These are phyloP conservation scores for Porites rus DNA, from an alignment of 92 coral and sea anemone genomes.

Conservation along the genomic window DNA sequence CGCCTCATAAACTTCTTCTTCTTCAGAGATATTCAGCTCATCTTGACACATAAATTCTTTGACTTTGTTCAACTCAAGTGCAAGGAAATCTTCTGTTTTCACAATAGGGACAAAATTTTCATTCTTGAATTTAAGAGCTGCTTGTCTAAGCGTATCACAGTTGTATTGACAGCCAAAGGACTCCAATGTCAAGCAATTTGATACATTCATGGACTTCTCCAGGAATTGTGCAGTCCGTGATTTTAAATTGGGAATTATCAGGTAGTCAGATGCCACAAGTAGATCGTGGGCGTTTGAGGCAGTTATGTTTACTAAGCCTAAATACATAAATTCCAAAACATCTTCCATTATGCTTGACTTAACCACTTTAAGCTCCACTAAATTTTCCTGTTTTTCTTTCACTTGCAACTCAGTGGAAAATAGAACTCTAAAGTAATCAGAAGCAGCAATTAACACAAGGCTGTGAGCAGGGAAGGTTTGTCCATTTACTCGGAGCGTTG, in stretches of 20 bases:
- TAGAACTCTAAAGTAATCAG: slow-evolving; percentile 73
- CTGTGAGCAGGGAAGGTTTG: slow-evolving; percentile 73
- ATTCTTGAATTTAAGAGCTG: background rate
- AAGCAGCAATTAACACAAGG: slow-evolving; percentile 65
- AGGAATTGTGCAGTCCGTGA: background rate
- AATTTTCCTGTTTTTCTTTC: slow-evolving; percentile 43
- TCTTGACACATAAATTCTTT: slow-evolving; percentile 82
- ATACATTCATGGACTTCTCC: background rate
- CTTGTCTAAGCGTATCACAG: slow-evolving; percentile 14
- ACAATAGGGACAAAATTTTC: slow-evolving; percentile 19
- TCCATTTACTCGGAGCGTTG: slow-evolving; percentile 68
- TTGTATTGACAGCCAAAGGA: slow-evolving; percentile 25
- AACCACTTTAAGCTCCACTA: slow-evolving; percentile 53
- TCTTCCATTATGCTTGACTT: slow-evolving; percentile 49
- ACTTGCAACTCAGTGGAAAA: slow-evolving; percentile 58
- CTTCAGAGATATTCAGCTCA: slow-evolving; percentile 76
- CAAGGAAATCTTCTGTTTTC: slow-evolving; percentile 85
- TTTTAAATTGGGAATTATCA: slow-evolving; percentile 70
- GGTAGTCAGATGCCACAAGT: slow-evolving; percentile 65
- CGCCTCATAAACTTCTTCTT: slow-evolving; percentile 90
- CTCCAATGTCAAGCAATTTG: slow-evolving; percentile 9
- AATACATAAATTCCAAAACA: slow-evolving; percentile 66
- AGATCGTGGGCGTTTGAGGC: slow-evolving; percentile 69
- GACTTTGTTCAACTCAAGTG: slow-evolving; percentile 81
- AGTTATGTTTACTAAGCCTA: slow-evolving; percentile 62